Base-by-base conservation (phyloP, 2,797 vertebrate species). In the Alauda arvensis region DNA sequence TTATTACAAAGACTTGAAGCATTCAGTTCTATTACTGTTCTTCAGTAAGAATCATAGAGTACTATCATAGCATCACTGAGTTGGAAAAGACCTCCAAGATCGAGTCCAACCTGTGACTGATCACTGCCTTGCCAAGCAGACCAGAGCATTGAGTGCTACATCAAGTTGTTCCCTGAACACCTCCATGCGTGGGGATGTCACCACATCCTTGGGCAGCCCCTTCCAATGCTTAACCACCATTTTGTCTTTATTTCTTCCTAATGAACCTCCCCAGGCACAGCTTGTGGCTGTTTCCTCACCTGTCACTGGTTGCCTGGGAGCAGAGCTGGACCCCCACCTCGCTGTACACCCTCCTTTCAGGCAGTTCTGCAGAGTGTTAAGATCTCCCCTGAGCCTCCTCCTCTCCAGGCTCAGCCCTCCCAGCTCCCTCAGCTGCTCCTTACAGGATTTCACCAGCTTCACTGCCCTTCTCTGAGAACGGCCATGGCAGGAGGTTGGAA, bases 381-480 rank as follows among this genome's bases (percentile, higher is more conserved):
- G 33, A 48, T 63, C 43, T 31, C 15, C 9, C 20, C 25, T 34
- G 37, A 57, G 45, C 39, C 29, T 45, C 25, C 37, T 51, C 26
- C 69, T 33, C 43, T 34, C 21, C 51, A 56, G 18, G 18, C 28
- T 75, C 11, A 76, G 46, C 25, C 16, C 13, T 39, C 8, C 25
- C 51, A 69, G 51, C 43, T 75, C n/a, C 43, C n/a, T 62, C 25
- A 33, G 25, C n/a, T 19, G 18, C 18, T 51, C 20, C 45, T 52
- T 25, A 10, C 0, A 57, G 3, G 14, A 57, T 18, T 76, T 57
- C 21, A 57, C 26, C 33, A 70, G 45, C 21, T 52, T 57, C 26
- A 39, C 0, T 76, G 31, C 31, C 40, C 23, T 63, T 76, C 39
- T 69, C 6, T 8, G 15, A 63, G 26, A 51, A 0, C 1, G 7